Percentiles rank a stretch among this genome's conserved stretches.
Conservation (phyloP, 2,113 vertebrate species). For the Xerus inauris region DNA sequence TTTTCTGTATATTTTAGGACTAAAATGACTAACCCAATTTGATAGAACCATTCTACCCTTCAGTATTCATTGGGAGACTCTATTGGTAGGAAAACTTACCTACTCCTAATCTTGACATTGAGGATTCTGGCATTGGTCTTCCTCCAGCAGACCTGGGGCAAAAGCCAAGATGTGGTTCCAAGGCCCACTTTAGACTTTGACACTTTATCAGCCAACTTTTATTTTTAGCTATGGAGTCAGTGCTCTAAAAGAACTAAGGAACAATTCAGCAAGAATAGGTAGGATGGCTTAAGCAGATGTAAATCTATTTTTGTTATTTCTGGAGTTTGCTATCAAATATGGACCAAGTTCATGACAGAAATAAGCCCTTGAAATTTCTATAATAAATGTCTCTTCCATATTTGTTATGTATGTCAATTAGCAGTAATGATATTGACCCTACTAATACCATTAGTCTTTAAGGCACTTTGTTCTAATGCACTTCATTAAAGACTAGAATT, state of each 20-base stretch:
- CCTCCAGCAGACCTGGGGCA: not conserved
- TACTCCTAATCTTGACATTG: not conserved
- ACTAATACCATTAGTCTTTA: not conserved
- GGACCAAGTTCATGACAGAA: not conserved
- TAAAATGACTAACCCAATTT: not conserved
- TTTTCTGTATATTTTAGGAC: not conserved
- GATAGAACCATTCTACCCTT: not conserved
- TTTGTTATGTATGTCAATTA: not conserved
- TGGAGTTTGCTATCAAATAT: not conserved
- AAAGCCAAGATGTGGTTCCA: not conserved
- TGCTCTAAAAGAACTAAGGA: not conserved
- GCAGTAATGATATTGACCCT: not conserved
- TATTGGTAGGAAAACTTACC: not conserved
- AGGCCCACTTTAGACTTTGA: not conserved
- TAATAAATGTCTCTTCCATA: not conserved
- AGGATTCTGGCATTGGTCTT: not conserved
- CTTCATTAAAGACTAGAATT: not conserved
- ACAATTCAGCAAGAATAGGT: not conserved
- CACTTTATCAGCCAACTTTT: not conserved
- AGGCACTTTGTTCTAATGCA: not conserved
- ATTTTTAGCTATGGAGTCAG: not conserved
- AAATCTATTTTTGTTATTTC: slow-evolving; percentile 18
- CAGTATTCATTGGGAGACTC: not conserved
- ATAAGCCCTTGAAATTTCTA: not conserved
- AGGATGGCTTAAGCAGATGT: not conserved